phyloP scores from a whole-genome alignment of 2,113 vertebrate species.

The Prionailurus bengalensis region DNA sequence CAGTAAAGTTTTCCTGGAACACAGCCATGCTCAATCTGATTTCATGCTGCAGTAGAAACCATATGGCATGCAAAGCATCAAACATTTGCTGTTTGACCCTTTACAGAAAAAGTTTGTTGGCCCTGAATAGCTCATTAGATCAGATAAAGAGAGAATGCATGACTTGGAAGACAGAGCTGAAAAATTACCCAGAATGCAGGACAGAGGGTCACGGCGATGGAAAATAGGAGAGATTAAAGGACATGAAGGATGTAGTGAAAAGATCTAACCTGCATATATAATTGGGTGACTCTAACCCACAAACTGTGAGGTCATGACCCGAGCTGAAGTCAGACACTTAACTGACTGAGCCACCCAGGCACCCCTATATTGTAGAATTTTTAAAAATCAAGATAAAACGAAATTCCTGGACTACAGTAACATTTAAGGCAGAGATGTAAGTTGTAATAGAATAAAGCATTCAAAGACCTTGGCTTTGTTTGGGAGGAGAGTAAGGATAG shows the following conservation, averaged over 20 bases:
- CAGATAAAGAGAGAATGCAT: not conserved
- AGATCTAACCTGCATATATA: not conserved
- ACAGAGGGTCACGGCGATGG: not conserved
- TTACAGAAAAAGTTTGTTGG: not conserved
- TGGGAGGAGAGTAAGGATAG: not conserved
- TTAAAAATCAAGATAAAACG: not conserved
- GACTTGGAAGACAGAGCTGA: not conserved
- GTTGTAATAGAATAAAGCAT: not conserved
- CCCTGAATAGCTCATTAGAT: not conserved
- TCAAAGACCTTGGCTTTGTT: not conserved
- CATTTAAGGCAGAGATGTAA: not conserved
- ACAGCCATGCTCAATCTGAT: not conserved
- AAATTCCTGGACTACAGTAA: not conserved
- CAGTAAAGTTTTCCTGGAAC: not conserved
- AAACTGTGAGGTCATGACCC: no score
- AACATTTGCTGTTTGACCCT: not conserved
- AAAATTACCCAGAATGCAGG: not conserved
- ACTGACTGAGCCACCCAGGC: no score
- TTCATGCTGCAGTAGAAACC: not conserved
- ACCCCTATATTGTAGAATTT: not conserved
- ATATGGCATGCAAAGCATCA: not conserved
- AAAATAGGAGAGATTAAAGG: not conserved
- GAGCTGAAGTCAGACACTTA: no score
- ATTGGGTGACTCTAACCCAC: not conserved
- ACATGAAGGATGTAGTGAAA: not conserved